Percentiles rank a stretch among this genome's conserved stretches.
These are phyloP conservation scores for Lithobius niger DNA, from an alignment of 1,140 invertebrate genomes.

Conservation along the genomic window DNA sequence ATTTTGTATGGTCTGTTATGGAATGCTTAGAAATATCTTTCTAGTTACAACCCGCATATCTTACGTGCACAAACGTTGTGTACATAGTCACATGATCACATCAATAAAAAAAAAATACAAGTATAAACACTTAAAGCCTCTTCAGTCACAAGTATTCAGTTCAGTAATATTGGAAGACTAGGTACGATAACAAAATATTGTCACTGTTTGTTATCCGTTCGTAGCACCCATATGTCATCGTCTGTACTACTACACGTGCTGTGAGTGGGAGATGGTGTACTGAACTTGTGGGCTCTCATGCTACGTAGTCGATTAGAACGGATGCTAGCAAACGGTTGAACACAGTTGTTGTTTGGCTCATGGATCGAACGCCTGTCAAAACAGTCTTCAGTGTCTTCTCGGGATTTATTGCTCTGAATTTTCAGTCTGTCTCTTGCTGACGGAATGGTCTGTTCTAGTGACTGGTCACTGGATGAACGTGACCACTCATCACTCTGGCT, in stretches of 20 bases:
- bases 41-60: too few species aligned
- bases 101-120: too few species aligned
- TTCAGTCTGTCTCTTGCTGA: neutral
- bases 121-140: too few species aligned
- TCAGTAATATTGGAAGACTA: too few species aligned
- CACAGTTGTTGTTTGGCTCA: neutral
- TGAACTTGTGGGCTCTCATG: neutral
- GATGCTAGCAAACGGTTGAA: neutral
- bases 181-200: too few species aligned
- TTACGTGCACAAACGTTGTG: too few species aligned
- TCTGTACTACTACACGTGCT: neutral
- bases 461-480: slow-evolving; percentile 3
- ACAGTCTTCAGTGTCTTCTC: neutral
- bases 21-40: too few species aligned
- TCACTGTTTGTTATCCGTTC: too few species aligned
- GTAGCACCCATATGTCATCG: slow-evolving; percentile 1
- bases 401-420: neutral
- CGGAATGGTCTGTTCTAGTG: neutral
- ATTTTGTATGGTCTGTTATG: too few species aligned
- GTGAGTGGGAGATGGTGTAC: neutral
- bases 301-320: neutral
- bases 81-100: too few species aligned
- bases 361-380: too few species aligned
- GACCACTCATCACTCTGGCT: neutral
- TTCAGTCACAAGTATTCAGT: too few species aligned